phyloP scores from a whole-genome alignment of 1,140 invertebrate species.

The Pararge aegeria region DNA sequence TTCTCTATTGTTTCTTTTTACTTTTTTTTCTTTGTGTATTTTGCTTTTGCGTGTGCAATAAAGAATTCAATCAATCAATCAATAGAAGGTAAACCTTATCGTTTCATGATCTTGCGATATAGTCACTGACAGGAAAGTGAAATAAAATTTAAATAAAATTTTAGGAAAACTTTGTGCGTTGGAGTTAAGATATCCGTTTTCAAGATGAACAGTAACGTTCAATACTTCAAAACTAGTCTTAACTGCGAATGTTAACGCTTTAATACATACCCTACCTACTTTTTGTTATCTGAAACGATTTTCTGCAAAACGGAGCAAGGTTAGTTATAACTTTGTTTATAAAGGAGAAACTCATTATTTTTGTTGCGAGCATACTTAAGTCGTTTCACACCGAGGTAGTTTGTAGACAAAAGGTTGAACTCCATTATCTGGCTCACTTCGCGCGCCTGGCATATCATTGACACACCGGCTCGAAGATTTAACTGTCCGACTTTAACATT shows the following conservation, averaged over 20 bases:
- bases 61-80: neutral
- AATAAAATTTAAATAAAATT: neutral
- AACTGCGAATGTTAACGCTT: too few species aligned
- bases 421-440: conserved; percentile 54
- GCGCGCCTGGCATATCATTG: conserved; percentile 56
- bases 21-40: too few species aligned
- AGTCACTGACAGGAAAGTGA: neutral
- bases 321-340: conserved; percentile 41
- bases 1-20: too few species aligned
- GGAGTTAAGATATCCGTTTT: neutral
- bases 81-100: neutral
- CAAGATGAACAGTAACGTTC: too few species aligned
- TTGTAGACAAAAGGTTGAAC: conserved; percentile 53
- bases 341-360: conserved; percentile 47
- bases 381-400: conserved; percentile 39
- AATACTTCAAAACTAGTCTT: too few species aligned
- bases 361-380: conserved; percentile 34
- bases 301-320: conserved; percentile 37
- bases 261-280: neutral
- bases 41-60: too few species aligned
- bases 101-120: neutral
- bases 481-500: conserved; percentile 35
- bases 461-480: conserved; percentile 49
- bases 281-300: conserved; percentile 35
- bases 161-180: neutral